A percentile compares a stretch with the other conserved stretches of the same genome.
These are phyloP conservation scores for Carassius auratus DNA, from an alignment of 2,113 vertebrate species.

Conservation along the genomic window DNA sequence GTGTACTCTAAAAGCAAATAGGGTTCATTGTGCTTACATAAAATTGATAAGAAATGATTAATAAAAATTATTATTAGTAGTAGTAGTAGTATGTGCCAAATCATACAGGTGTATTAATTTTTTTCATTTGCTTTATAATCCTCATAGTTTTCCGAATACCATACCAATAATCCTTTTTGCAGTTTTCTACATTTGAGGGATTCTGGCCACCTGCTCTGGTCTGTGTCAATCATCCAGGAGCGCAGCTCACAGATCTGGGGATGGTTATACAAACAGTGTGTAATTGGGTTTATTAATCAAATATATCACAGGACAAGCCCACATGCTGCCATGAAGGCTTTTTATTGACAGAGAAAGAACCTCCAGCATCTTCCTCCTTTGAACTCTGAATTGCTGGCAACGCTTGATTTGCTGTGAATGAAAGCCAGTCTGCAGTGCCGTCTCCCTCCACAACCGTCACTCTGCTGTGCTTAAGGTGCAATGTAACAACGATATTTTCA, in stretches of 20 bases:
- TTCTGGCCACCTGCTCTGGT: not conserved
- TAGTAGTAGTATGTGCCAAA: too few relatives aligned
- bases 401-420: constrained; percentile 50
- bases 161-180: not conserved
- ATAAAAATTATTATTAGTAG: too few relatives aligned
- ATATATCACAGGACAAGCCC: constrained; percentile 50
- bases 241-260: constrained; percentile 6
- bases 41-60: too few relatives aligned
- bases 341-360: constrained; percentile 52
- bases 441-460: not conserved
- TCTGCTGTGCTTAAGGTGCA: not conserved
- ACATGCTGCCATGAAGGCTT: constrained; percentile 33
- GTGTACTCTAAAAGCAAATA: too few relatives aligned
- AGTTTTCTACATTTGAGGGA: not conserved
- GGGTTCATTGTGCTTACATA: too few relatives aligned
- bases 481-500: constrained; percentile 26
- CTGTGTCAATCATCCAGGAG: constrained; percentile 29
- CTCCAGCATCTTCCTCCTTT: constrained; percentile 47
- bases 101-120: too few relatives aligned
- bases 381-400: constrained; percentile 55
- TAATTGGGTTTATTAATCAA: constrained; percentile 57
- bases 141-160: not conserved
- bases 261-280: constrained; percentile 46
- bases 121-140: not conserved
- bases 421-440: constrained; percentile 21